Evolutionary conservation across 1,140 invertebrate genomes (phyloP), one percentile per base, ranked within the genome.

Genomic region (Magallana ariakensis): DNA sequence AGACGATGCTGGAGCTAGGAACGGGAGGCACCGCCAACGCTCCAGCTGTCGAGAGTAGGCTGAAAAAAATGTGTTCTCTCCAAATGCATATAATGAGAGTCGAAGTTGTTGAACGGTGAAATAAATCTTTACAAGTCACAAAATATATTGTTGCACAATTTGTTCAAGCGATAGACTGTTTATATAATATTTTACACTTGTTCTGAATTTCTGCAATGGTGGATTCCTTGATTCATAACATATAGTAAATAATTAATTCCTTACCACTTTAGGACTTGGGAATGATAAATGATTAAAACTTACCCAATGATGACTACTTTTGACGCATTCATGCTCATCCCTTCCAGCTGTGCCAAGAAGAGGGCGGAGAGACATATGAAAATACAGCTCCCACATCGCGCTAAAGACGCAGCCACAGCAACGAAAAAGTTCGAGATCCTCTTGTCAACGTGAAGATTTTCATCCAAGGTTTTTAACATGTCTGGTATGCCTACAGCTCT

Each of bases 301-400:
- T 84, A 84, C 83, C 83, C 83, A 15, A 66, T 84, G n/a, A 84
- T 13, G 11, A 84, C 19, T 4, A 66, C 83, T 53, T 33, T 33
- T 7, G 83, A 84, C 13, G 60, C 33, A 57, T n/a, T 15, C 10
- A 75, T 33, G 13, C 3, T 16, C 26, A 75, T 26, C 4, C 96
- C 96, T 91, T 98, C 97, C 96, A 98, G 97, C 95, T 98, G 98
- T 80, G 98, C 98, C 66, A 99, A 97, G 93, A 99, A 99, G 89
- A 98, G 96, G 53, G 97, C 97, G 4, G 98, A 97, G 0, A 98
- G 96, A 0, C 97, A 96, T 11, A 98, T 96, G 94, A 98, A 99
- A 10, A 98, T 94, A 0, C 98, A 98, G 0, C 98, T 98, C 15
- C 98, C 98, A 92, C 99, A 97, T 97, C 98, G 98, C 94, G 98